A percentile compares a stretch with the other conserved stretches of the same genome.
Conservation (phyloP, 2,113 vertebrate genomes). For the Oncorhynchus kisutch region DNA sequence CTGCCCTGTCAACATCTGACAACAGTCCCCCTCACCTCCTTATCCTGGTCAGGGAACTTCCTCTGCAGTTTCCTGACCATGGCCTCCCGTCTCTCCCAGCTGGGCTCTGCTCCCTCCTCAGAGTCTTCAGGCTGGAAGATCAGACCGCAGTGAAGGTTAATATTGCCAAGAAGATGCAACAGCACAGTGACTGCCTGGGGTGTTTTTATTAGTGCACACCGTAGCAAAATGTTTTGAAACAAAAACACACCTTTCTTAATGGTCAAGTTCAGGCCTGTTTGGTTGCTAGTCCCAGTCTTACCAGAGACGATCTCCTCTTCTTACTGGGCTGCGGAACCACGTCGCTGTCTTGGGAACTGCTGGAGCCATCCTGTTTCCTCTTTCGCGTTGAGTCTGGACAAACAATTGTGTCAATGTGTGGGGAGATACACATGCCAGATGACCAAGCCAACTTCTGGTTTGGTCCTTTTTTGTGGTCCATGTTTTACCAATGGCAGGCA, state of each 20-base stretch:
- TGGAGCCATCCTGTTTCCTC: conserved; percentile 75
- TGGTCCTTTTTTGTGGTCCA: background rate
- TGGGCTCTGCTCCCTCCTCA: conserved; percentile 61
- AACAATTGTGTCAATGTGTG: background rate
- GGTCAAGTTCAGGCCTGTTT: background rate
- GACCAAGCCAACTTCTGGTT: no score
- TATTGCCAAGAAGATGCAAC: no score
- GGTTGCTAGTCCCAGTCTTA: conserved; percentile 58
- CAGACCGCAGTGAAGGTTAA: background rate
- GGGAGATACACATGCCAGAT: background rate
- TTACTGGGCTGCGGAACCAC: conserved; percentile 66
- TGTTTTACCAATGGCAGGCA: background rate
- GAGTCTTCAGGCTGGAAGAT: conserved; percentile 20
- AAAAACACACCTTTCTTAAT: no score
- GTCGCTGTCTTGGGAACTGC: conserved; percentile 59
- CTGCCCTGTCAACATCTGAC: no score
- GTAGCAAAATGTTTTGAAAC: background rate
- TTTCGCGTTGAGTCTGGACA: conserved; percentile 66
- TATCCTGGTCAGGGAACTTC: conserved; percentile 85
- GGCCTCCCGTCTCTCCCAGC: conserved; percentile 81
- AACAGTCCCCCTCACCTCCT: conserved; percentile 74
- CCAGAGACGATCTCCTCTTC: conserved; percentile 70
- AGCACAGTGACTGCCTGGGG: no score
- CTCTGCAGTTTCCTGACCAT: conserved; percentile 86
- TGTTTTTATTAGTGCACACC: background rate